A percentile compares a stretch with the other conserved stretches of the same genome.
phyloP scores from a whole-genome alignment of 2,888 invertebrate genomes.

The Mesodorylaimus sp. region DNA sequence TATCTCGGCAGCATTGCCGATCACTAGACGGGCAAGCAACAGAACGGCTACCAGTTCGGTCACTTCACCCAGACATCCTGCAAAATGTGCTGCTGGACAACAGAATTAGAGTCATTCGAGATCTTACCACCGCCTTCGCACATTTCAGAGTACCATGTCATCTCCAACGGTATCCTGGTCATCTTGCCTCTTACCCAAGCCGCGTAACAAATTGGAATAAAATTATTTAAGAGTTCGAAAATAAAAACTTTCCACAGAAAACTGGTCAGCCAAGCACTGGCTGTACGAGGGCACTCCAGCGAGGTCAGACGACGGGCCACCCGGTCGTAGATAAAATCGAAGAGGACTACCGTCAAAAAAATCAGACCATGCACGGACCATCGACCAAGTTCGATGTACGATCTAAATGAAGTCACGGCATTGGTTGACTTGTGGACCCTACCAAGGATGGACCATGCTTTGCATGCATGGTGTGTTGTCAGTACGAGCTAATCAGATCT shows the following conservation, averaged over 20 bases:
- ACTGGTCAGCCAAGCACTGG: not conserved
- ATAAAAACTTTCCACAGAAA: conserved; percentile 4
- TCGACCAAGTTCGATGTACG: not conserved
- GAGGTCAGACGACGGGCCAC: not conserved
- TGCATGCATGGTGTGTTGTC: no score
- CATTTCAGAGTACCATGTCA: not conserved
- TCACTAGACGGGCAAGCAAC: not conserved
- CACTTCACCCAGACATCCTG: conserved; percentile 3
- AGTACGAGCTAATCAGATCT: no score
- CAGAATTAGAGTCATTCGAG: no score
- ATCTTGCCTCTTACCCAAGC: conserved; percentile 2
- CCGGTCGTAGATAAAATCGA: conserved; percentile 1
- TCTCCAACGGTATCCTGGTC: not conserved
- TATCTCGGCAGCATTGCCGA: conserved; percentile 1
- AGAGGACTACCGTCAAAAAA: not conserved
- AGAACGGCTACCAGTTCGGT: conserved; percentile 3
- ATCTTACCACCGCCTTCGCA: no score
- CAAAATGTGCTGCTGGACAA: no score
- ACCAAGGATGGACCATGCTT: no score
- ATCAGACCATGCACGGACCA: conserved; percentile 1
- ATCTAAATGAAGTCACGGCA: no score
- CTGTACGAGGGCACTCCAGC: conserved; percentile 1
- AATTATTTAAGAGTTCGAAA: conserved; percentile 1
- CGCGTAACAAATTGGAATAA: conserved; percentile 3
- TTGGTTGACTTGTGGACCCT: no score